Evolutionary conservation across 2,797 vertebrate species (phyloP).

Genomic region (Spinibarbus caldwelli): DNA sequence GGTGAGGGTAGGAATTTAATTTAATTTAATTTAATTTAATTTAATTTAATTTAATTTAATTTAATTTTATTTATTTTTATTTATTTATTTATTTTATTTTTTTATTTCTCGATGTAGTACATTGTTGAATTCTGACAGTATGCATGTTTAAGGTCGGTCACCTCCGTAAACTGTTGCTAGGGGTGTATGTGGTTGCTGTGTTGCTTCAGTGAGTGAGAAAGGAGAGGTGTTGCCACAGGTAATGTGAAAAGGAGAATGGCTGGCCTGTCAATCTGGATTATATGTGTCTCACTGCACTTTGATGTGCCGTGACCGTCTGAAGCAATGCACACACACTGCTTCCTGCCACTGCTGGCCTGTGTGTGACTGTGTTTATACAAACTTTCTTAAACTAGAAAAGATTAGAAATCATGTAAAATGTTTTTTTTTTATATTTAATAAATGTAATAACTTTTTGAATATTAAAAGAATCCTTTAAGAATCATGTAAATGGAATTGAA

Average conservation of each 20-base stretch:
- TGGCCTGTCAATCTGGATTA: slow-evolving; percentile 74
- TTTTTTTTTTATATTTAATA: neutral
- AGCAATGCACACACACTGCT: neutral
- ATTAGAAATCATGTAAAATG: no score
- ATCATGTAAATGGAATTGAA: no score
- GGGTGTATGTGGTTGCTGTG: slow-evolving; percentile 65
- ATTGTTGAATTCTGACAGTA: neutral
- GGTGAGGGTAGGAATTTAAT: no score
- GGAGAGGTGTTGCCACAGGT: slow-evolving; percentile 63
- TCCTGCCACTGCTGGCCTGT: slow-evolving; percentile 16
- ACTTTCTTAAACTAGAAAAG: neutral
- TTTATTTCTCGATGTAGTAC: neutral
- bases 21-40: no score
- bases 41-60: no score
- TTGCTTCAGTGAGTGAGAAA: slow-evolving; percentile 62
- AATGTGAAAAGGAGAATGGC: slow-evolving; percentile 63
- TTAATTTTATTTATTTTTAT: no score
- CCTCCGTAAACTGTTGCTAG: slow-evolving; percentile 47
- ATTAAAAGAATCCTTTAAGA: neutral
- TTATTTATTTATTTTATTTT: neutral
- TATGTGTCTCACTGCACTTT: slow-evolving; percentile 66
- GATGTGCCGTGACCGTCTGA: slow-evolving; percentile 70
- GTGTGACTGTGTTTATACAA: slow-evolving; percentile 22
- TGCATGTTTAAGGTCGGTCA: slow-evolving; percentile 28
- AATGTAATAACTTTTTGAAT: neutral